Base-by-base conservation (phyloP, 2,888 invertebrate genomes). In the Poecilus cupreus region DNA sequence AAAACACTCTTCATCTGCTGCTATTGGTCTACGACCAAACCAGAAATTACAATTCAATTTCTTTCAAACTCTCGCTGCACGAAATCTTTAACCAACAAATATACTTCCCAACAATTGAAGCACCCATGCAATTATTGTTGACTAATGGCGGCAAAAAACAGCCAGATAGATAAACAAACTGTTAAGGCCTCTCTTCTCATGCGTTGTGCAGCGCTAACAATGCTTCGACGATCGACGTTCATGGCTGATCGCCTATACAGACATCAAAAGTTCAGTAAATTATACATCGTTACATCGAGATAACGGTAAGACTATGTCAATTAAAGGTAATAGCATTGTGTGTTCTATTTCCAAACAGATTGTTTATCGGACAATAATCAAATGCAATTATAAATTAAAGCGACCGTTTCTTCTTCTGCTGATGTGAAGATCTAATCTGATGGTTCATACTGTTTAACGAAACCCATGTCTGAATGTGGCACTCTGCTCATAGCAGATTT, bases 241-340 rank as follows among this genome's bases (percentile, higher is more conserved):
- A 70, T 39, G 39, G 70, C 6, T 64, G 64, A 64, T 26, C 22
- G 64, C 13, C 37, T 70, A 75, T 75, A 26, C 75, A 75, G 24
- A 72, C 46, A 72, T 72, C 43, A 46, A 20, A 43, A 22, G 43
- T 72, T 72, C 51, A 51, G 20, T 39, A 37, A 77, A 77, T 77
- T 77, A 77, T 60, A 77, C 24, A 22, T 77, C 77, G 77, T 77
- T 77, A 77, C 13, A 76, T 37, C 16, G 10, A 37, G 76, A 76
- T 77, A 77, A 77, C 77, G 57, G 77, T 75, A 75, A 22, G 75
- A n/a, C 49, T 51, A 75, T 75, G 75, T 75, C 75, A 75, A 75
- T 75, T 75, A 75, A 51, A 75, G 75, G 49, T 75, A 75, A 75
- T 75, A 49, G 26, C 51, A 75, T 75, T 75, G 75, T 54, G 32